Percentiles rank a stretch among this genome's conserved stretches.
Evolutionary conservation across 2,888 invertebrate species (phyloP).

Genomic region (Lithodes maja): DNA sequence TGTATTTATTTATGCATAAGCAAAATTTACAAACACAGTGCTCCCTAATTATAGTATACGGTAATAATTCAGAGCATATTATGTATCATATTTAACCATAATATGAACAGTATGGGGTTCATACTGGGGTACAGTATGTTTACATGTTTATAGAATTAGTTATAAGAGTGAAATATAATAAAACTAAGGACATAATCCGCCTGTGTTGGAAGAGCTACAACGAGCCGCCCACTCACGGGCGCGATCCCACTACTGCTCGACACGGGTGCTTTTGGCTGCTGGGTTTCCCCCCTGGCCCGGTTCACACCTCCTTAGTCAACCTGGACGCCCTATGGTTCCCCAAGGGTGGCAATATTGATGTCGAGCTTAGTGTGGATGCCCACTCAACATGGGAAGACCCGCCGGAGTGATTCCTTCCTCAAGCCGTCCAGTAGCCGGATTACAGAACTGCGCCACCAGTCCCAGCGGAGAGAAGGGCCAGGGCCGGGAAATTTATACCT

Average conservation of each 20-base stretch:
- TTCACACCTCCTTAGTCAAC: conserved; percentile 92
- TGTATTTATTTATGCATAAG: too few relatives aligned
- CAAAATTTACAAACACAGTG: too few relatives aligned
- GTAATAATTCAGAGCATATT: too few relatives aligned
- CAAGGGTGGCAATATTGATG: conserved; percentile 62
- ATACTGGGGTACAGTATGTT: too few relatives aligned
- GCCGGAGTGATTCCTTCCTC: conserved; percentile 16
- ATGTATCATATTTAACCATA: too few relatives aligned
- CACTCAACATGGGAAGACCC: too few relatives aligned
- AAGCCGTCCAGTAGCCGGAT: conserved; percentile 21
- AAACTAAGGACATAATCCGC: conserved; percentile 21
- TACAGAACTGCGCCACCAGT: too few relatives aligned
- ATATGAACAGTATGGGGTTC: too few relatives aligned
- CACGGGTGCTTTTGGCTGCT: conserved; percentile 99
- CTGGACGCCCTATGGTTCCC: conserved; percentile 60
- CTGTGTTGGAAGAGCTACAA: conserved; percentile 73
- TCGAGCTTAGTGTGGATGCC: conserved; percentile 67
- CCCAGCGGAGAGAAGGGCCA: neutral
- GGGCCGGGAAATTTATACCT: neutral
- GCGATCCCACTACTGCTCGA: conserved; percentile 99
- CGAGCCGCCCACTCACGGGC: conserved; percentile 87
- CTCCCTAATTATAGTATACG: too few relatives aligned
- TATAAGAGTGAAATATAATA: too few relatives aligned
- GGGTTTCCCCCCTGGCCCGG: conserved; percentile 99
- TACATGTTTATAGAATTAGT: too few relatives aligned